Percentiles rank a stretch among this genome's conserved stretches.
Evolutionary conservation across 2,888 invertebrate genomes (phyloP).

Genomic region (Leucozona laternaria): DNA sequence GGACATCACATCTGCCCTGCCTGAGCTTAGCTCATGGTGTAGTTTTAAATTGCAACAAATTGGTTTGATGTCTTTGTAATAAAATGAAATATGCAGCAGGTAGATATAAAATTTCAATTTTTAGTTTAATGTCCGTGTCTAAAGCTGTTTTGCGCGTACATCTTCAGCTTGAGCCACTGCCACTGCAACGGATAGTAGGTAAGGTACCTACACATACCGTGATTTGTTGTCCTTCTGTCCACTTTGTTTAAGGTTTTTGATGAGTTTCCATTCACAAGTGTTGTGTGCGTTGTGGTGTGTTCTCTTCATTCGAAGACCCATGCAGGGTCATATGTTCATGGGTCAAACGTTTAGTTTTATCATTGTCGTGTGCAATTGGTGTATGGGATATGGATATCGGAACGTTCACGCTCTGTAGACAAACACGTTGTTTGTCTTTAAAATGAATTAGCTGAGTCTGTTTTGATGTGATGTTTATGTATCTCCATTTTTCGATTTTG

Average conservation of each 20-base stretch:
- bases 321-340: not conserved
- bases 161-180: conserved; percentile 17
- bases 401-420: too few relatives aligned
- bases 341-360: not conserved
- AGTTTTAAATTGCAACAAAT: conserved; percentile 70
- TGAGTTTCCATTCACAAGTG: conserved; percentile 24
- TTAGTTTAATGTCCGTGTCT: conserved; percentile 47
- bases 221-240: conserved; percentile 56
- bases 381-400: too few relatives aligned
- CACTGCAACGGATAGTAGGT: not conserved
- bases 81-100: conserved; percentile 56
- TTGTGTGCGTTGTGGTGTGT: conserved; percentile 26
- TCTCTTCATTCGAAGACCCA: not conserved
- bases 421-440: too few relatives aligned
- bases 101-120: conserved; percentile 54
- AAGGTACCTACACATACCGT: too few relatives aligned
- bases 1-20: conserved; percentile 1
- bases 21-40: conserved; percentile 13
- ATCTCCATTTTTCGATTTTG: too few relatives aligned
- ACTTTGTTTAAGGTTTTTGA: conserved; percentile 36
- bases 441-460: too few relatives aligned
- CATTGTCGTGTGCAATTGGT: not conserved
- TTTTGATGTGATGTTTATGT: too few relatives aligned
- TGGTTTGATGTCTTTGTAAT: conserved; percentile 63
- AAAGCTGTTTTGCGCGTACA: conserved; percentile 23